Percentiles rank a stretch among this genome's conserved stretches.
These are phyloP conservation scores for Tipula lateralis DNA, from an alignment of 2,888 invertebrate genomes.

Conservation along the genomic window DNA sequence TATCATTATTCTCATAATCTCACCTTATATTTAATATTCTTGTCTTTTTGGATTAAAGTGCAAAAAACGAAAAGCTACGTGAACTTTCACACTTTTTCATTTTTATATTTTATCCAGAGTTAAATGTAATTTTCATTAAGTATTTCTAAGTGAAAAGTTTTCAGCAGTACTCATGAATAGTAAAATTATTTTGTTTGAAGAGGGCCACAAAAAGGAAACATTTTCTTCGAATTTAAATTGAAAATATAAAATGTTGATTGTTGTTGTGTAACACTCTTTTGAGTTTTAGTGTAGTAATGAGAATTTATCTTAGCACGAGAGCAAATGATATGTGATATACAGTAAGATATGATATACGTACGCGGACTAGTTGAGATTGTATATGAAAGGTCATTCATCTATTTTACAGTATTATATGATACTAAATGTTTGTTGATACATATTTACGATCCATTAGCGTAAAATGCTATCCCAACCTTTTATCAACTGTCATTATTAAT, in stretches of 20 bases:
- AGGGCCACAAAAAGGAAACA: not conserved
- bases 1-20: not conserved
- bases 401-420: not conserved
- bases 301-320: no score
- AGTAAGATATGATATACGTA: not conserved
- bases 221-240: not conserved
- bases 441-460: not conserved
- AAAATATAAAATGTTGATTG: not conserved
- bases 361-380: not conserved
- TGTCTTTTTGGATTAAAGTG: not conserved
- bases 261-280: not conserved
- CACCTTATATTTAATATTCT: slow-evolving; percentile 1
- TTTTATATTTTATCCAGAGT: not conserved
- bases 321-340: not conserved
- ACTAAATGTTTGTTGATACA: not conserved
- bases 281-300: no score
- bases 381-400: not conserved
- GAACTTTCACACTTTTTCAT: not conserved
- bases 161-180: not conserved
- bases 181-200: not conserved
- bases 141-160: not conserved
- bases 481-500: not conserved
- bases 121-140: slow-evolving; percentile 19
- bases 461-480: not conserved
- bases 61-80: not conserved